Evolutionary conservation across 2,797 vertebrate genomes (phyloP).

Genomic region (Acrossocheilus fasciatus): DNA sequence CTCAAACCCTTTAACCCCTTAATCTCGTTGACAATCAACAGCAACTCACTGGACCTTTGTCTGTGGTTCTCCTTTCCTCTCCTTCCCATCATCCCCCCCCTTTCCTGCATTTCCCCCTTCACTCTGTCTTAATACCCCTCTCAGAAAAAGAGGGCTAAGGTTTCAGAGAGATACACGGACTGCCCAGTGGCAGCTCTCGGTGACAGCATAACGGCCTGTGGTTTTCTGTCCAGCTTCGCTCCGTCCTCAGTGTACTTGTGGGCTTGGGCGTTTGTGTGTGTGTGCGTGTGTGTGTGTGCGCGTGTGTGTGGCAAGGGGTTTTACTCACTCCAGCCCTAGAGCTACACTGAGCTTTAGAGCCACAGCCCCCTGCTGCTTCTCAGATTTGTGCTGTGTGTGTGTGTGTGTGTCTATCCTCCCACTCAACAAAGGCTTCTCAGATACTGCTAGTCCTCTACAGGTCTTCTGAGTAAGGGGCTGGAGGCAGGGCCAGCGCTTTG

Average conservation of each 20-base stretch:
- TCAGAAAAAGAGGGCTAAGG: conserved; percentile 53
- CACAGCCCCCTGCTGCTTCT: conserved; percentile 62
- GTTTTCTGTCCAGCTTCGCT: conserved; percentile 51
- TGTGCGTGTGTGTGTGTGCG: neutral
- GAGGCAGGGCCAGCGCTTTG: conserved; percentile 45
- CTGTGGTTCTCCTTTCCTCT: conserved; percentile 27
- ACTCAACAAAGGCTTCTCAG: conserved; percentile 62
- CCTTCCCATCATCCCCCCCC: conserved; percentile 21
- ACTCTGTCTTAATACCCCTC: conserved; percentile 45
- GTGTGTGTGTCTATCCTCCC: conserved; percentile 26
- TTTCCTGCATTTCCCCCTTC: neutral
- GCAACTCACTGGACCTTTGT: conserved; percentile 62
- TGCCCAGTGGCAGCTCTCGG: conserved; percentile 44
- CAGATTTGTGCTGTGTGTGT: conserved; percentile 55
- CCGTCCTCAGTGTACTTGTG: neutral
- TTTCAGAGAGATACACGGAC: conserved; percentile 52
- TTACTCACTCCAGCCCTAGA: conserved; percentile 49
- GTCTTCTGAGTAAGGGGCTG: conserved; percentile 51
- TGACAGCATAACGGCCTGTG: conserved; percentile 43
- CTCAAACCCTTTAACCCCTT: conserved; percentile 58
- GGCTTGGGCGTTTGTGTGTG: neutral
- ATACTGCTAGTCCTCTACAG: conserved; percentile 48
- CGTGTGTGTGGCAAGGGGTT: conserved; percentile 37
- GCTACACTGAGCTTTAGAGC: conserved; percentile 59
- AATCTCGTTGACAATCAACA: conserved; percentile 67